Percentiles rank a stretch among this genome's conserved stretches.
Conservation (phyloP, 1,140 invertebrate genomes). For the Panagrolaimus sp. region DNA sequence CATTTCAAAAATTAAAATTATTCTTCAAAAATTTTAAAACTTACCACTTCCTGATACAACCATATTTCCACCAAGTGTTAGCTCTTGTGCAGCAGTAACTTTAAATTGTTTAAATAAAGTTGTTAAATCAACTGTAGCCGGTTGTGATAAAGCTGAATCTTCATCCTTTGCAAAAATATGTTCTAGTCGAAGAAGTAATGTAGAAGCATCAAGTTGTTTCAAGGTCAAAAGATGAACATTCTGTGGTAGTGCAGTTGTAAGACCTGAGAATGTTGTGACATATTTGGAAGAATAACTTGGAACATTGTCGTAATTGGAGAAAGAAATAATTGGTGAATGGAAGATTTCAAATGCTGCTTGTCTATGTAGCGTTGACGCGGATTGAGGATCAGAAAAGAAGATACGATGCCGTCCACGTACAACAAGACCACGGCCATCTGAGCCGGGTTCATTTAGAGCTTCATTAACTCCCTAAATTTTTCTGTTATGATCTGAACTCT, state of each 20-base stretch:
- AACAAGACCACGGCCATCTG: constrained; percentile 66
- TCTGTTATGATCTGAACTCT: no score
- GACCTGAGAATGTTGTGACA: background rate
- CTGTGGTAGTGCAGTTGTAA: background rate
- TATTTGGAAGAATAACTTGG: background rate
- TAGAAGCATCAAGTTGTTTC: background rate
- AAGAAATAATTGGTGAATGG: background rate
- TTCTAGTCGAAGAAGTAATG: background rate
- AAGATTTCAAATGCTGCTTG: constrained; percentile 30
- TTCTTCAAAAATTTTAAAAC: background rate
- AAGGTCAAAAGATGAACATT: constrained; percentile 4
- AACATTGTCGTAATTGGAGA: background rate
- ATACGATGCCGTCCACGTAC: constrained; percentile 67
- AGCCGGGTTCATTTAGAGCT: constrained; percentile 76
- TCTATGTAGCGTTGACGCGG: constrained; percentile 19
- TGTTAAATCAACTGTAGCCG: background rate
- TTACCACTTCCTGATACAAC: background rate
- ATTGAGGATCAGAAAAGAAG: constrained; percentile 17
- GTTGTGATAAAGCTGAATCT: background rate
- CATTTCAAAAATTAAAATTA: background rate
- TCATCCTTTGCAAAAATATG: background rate
- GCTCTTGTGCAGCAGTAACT: background rate
- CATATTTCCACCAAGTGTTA: background rate
- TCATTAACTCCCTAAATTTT: constrained; percentile 90
- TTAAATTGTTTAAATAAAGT: background rate